Base-by-base conservation (phyloP, 2,113 vertebrate genomes). In the Columba janthina region DNA sequence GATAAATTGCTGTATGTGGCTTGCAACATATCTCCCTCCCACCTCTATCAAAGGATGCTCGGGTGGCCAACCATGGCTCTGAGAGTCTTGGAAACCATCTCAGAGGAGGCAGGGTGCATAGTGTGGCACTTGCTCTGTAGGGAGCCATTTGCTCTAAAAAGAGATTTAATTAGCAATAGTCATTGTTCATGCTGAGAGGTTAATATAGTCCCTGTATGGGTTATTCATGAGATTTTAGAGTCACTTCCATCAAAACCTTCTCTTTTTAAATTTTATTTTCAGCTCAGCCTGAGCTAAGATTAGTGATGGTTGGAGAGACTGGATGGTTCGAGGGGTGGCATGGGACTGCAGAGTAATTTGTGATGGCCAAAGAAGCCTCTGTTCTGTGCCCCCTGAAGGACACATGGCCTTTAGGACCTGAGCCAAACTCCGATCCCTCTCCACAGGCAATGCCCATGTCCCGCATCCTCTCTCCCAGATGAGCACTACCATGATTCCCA, bases 61-160 rank as follows among this genome's bases (percentile, higher is more conserved):
- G 1, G 22, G 11, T 1, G 2, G 31, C 56, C 74, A 4, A 1
- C 42, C 3, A 0, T 11, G 54, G 21, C 40, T 66, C 46, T 40
- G 12, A 34, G 56, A 66, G 46, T 14, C n/a, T 50, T 7, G 3
- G 82, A 42, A 5, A 57, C 34, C 31, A 4, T 3, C 54, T 26
- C 2, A 0, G 54, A 28, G 58, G 31, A 56, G 54, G 31, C 50
- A 54, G 42, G 72, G 32, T 14, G 2, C 0, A 0, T 16, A 28
- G 53, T 4, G 8, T 34, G 26, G 29, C 56, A 25, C 58, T 58
- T 25, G 12, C n/a, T n/a, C 80, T 53, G 50, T 3, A 9, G 9
- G 53, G 11, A 94, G 62, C 72, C 21, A 0, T 84, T 91, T 36
- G 42, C 42, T 92, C 89, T 65, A 51, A 72, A 42, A 32, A 64